A percentile compares a stretch with the other conserved stretches of the same genome.
Conservation (phyloP, 2,797 vertebrate genomes). For the Onychomys leucogaster region DNA sequence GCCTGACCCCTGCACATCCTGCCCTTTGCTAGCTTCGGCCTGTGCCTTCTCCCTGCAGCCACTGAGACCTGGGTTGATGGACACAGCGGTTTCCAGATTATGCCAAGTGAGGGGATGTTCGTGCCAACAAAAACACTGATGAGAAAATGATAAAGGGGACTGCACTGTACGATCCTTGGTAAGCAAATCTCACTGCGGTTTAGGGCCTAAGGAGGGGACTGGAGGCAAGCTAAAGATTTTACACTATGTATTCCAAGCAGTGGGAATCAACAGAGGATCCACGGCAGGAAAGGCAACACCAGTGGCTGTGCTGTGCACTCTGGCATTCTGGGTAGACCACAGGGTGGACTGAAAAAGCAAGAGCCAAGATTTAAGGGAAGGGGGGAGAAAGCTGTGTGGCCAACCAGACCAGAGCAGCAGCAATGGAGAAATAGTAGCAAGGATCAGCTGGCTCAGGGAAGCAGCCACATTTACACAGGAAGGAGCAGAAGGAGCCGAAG, state of each 20-base stretch:
- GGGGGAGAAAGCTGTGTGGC: not conserved
- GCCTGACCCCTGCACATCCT: not conserved
- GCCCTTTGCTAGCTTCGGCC: not conserved
- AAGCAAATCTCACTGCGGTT: not conserved
- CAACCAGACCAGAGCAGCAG: not conserved
- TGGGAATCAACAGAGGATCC: not conserved
- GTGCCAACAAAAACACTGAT: not conserved
- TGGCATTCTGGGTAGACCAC: not conserved
- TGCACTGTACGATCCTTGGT: not conserved
- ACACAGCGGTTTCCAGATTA: not conserved
- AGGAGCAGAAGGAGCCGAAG: not conserved
- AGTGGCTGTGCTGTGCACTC: not conserved
- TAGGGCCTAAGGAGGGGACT: not conserved
- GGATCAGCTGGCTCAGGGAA: not conserved
- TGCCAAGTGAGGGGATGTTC: not conserved
- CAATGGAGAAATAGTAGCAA: not conserved
- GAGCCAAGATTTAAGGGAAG: not conserved
- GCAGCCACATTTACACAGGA: not conserved
- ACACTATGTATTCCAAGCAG: not conserved
- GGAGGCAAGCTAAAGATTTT: not conserved
- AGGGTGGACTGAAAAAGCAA: not conserved
- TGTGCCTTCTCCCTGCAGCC: not conserved
- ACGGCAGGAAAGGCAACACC: not conserved
- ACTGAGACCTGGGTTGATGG: not conserved
- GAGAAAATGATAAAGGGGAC: not conserved